phyloP scores from a whole-genome alignment of 2,113 vertebrate genomes.

The Hyperoodon ampullatus region DNA sequence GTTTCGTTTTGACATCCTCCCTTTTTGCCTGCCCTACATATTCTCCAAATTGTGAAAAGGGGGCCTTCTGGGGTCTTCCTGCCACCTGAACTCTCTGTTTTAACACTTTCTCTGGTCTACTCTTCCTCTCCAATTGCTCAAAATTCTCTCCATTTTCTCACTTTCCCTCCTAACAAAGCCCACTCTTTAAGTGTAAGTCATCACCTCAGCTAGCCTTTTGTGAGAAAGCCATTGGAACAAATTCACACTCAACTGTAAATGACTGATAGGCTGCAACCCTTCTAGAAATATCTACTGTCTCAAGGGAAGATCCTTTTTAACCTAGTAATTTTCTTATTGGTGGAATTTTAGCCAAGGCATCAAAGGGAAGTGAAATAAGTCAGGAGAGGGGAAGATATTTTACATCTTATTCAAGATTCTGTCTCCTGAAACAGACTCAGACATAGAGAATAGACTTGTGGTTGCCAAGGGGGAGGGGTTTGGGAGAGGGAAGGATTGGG shows the following conservation, averaged over 20 bases:
- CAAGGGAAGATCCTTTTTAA: conserved; percentile 50
- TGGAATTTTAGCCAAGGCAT: conserved; percentile 18
- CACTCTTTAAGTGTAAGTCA: not conserved
- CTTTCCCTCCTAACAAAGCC: not conserved
- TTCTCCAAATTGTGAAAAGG: not conserved
- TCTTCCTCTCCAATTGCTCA: not conserved
- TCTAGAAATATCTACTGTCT: conserved; percentile 16
- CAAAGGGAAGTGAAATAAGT: conserved; percentile 33
- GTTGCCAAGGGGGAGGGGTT: not conserved
- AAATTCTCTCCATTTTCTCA: not conserved
- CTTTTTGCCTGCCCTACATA: not conserved
- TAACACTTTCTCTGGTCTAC: not conserved
- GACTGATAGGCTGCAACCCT: not conserved
- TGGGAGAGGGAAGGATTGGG: not conserved
- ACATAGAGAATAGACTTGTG: not conserved
- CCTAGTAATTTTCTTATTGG: not conserved
- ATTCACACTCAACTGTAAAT: not conserved
- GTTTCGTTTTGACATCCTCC: not conserved
- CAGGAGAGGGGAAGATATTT: not conserved
- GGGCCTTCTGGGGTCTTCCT: not conserved
- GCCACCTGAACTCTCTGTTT: not conserved
- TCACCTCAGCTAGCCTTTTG: not conserved
- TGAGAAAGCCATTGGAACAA: conserved; percentile 33
- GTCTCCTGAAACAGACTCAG: not conserved
- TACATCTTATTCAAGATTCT: conserved; percentile 28